Conservation (phyloP, 92 coral and sea anemone genomes). For the Umimayanthus chanpuru region DNA sequence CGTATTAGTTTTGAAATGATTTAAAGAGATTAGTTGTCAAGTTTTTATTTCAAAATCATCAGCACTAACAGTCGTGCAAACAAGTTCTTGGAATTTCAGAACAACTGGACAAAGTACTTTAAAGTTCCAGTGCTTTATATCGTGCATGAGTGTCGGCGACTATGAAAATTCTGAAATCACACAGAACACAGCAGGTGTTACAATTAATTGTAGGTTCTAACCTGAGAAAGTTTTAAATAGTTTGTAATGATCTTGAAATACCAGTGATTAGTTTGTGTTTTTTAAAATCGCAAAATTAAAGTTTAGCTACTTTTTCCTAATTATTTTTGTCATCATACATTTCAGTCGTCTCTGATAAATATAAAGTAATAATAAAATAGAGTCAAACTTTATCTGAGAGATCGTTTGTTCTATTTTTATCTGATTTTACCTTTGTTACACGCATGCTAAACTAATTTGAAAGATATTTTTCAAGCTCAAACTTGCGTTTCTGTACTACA, state of each 20-base stretch:
- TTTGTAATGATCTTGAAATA: background rate
- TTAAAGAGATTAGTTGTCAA: background rate
- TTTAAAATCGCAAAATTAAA: no score
- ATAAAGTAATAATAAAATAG: background rate
- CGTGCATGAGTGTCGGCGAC: background rate
- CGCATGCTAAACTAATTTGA: background rate
- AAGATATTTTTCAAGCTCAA: background rate
- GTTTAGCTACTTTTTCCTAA: no score
- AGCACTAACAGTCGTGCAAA: no score
- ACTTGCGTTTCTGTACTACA: background rate
- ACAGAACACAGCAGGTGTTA: background rate
- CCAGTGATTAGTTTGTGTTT: background rate
- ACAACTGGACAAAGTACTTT: background rate
- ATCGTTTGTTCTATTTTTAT: no score
- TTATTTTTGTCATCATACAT: background rate
- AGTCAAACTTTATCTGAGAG: background rate
- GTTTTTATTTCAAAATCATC: background rate
- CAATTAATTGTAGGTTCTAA: no score
- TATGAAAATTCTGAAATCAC: background rate
- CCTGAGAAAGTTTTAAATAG: background rate
- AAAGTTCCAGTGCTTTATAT: background rate
- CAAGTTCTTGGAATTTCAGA: no score
- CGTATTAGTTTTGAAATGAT: background rate
- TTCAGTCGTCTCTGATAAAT: background rate
- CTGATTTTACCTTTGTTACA: background rate